These are phyloP conservation scores for Mesembrinibis cayennensis DNA, from an alignment of 2,113 vertebrate genomes.

Conservation along the genomic window DNA sequence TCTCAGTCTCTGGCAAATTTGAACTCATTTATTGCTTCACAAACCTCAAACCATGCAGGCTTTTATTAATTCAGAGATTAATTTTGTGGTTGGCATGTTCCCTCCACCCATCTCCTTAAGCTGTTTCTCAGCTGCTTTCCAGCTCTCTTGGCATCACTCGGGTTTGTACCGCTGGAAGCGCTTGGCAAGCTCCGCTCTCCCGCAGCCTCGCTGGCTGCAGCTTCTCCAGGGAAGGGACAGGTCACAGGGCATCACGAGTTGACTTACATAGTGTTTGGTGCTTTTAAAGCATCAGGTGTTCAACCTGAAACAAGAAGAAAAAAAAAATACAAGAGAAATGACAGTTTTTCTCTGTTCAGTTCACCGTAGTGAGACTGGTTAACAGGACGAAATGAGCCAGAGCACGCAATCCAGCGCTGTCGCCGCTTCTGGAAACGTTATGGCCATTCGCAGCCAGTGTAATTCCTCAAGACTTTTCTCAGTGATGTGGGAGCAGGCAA, in stretches of 20 bases:
- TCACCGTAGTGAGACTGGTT: background rate
- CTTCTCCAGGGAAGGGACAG: background rate
- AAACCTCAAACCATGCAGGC: slow-evolving; percentile 39
- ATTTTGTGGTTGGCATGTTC: slow-evolving; percentile 32
- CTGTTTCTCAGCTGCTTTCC: background rate
- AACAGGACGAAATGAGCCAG: background rate
- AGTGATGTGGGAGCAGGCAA: background rate
- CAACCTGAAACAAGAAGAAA: background rate
- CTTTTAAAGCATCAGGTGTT: background rate
- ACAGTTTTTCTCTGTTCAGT: background rate
- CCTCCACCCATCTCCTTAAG: background rate
- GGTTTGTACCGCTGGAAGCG: background rate
- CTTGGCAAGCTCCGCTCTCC: background rate
- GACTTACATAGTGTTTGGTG: background rate
- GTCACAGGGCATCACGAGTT: background rate
- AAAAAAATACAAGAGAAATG: background rate
- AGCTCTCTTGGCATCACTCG: background rate
- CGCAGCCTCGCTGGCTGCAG: background rate
- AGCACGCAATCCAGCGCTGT: background rate
- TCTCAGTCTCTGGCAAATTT: slow-evolving; percentile 6
- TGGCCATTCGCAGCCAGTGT: background rate
- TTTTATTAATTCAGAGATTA: slow-evolving; percentile 51
- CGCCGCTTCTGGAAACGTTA: background rate
- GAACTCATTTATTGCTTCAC: slow-evolving; percentile 47
- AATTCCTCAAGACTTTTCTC: background rate